A percentile compares a stretch with the other conserved stretches of the same genome.
Evolutionary conservation across 2,113 vertebrate genomes (phyloP).

Genomic region (Regulus satrapa): DNA sequence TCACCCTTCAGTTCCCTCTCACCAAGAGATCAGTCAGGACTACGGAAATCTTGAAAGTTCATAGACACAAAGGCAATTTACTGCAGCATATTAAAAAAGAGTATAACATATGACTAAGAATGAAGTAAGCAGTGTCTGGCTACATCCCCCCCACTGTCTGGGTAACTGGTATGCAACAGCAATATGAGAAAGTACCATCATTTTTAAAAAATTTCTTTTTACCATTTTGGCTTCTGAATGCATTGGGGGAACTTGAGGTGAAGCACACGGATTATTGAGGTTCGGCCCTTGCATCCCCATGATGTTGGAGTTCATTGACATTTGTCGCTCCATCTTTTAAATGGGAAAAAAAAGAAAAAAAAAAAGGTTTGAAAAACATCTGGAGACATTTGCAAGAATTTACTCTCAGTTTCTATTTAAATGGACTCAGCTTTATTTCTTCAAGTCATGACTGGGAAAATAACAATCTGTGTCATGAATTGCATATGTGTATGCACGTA

Average conservation of each 20-base stretch:
- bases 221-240: slow-evolving; percentile 99
- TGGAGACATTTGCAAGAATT: not conserved
- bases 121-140: slow-evolving; percentile 48
- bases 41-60: slow-evolving; percentile 1
- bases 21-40: not conserved
- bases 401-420: not conserved
- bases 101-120: slow-evolving; percentile 40
- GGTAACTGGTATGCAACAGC: not conserved
- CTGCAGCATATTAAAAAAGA: slow-evolving; percentile 6
- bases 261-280: slow-evolving; percentile 91
- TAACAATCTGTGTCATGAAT: slow-evolving; percentile 6
- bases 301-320: slow-evolving; percentile 98
- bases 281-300: slow-evolving; percentile 95
- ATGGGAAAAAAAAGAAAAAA: not conserved
- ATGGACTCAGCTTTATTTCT: slow-evolving; percentile 12
- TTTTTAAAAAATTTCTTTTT: slow-evolving; percentile 17
- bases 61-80: slow-evolving; percentile 31
- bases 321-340: slow-evolving; percentile 95
- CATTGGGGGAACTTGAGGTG: slow-evolving; percentile 93
- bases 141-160: not conserved
- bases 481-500: not conserved
- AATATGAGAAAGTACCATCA: not conserved
- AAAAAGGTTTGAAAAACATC: not conserved
- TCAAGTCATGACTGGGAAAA: slow-evolving; percentile 27
- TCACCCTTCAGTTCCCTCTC: not conserved